These are phyloP conservation scores for Drosophila busckii DNA, from an alignment of 1,140 invertebrate genomes.

Conservation along the genomic window DNA sequence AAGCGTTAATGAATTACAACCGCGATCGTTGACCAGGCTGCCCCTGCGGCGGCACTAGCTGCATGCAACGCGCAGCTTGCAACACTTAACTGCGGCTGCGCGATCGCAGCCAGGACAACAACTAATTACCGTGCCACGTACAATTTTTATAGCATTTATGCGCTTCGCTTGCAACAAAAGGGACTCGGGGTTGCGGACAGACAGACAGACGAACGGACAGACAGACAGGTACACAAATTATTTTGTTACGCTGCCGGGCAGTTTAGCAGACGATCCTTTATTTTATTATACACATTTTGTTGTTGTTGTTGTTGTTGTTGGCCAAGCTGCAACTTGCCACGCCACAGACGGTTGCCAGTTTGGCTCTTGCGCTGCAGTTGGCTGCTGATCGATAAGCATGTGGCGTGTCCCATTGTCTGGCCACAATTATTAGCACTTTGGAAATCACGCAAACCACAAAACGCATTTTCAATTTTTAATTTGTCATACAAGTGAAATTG, in stretches of 20 bases:
- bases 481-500: slow-evolving; percentile 68
- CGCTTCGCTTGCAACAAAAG: slow-evolving; percentile 63
- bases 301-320: slow-evolving; percentile 8
- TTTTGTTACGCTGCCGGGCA: slow-evolving; percentile 57
- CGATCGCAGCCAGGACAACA: slow-evolving; percentile 52
- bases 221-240: slow-evolving; percentile 67
- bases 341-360: neutral
- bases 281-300: slow-evolving; percentile 2
- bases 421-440: slow-evolving; percentile 71
- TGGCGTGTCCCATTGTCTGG: slow-evolving; percentile 53
- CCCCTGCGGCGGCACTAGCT: slow-evolving; percentile 34
- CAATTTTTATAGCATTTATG: slow-evolving; percentile 76
- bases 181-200: slow-evolving; percentile 17
- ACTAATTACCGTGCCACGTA: slow-evolving; percentile 74
- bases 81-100: slow-evolving; percentile 54
- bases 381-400: slow-evolving; percentile 45
- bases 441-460: slow-evolving; percentile 33
- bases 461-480: slow-evolving; percentile 71
- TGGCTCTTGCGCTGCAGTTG: slow-evolving; percentile 10
- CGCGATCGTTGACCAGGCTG: slow-evolving; percentile 37
- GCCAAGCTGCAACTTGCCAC: slow-evolving; percentile 16
- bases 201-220: slow-evolving; percentile 1
- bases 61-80: too few relatives aligned
- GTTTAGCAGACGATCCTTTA: slow-evolving; percentile 35
- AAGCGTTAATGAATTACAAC: slow-evolving; percentile 75